phyloP scores from a whole-genome alignment of 2,113 vertebrate genomes.

The Ptilorrhoa leucosticta region DNA sequence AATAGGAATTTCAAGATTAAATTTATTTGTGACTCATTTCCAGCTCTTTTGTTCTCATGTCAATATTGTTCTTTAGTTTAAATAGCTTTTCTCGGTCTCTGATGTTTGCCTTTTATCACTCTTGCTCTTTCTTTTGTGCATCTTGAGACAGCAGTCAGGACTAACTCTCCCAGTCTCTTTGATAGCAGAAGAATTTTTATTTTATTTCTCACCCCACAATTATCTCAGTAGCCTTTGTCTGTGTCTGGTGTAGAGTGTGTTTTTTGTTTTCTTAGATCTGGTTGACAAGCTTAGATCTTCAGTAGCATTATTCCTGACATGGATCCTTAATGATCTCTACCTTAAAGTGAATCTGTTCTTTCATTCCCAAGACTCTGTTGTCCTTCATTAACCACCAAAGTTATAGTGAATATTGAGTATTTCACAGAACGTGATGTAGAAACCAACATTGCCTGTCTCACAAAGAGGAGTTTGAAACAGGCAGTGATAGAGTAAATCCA shows the following conservation, averaged over 20 bases:
- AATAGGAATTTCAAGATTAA: conserved; percentile 40
- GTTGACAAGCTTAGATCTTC: neutral
- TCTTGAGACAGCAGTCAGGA: neutral
- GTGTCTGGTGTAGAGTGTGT: neutral
- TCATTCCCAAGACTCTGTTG: neutral
- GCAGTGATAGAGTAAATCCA: neutral
- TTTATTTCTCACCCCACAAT: neutral
- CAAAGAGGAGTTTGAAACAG: neutral
- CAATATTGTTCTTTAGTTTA: conserved; percentile 51
- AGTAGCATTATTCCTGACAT: neutral
- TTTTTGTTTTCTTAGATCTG: neutral
- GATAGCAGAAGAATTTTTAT: neutral
- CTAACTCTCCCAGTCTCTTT: neutral
- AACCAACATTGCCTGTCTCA: neutral
- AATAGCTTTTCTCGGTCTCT: conserved; percentile 27
- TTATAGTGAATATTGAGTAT: neutral
- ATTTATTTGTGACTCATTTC: conserved; percentile 61
- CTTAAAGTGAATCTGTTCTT: neutral
- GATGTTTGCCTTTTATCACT: conserved; percentile 14
- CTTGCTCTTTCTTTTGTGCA: neutral
- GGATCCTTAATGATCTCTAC: neutral
- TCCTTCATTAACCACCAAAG: neutral
- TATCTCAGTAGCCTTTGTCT: neutral
- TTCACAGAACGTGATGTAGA: neutral
- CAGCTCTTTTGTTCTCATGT: conserved; percentile 51